These are phyloP conservation scores for Peromyscus eremicus DNA, from an alignment of 2,797 vertebrate species.

Conservation along the genomic window DNA sequence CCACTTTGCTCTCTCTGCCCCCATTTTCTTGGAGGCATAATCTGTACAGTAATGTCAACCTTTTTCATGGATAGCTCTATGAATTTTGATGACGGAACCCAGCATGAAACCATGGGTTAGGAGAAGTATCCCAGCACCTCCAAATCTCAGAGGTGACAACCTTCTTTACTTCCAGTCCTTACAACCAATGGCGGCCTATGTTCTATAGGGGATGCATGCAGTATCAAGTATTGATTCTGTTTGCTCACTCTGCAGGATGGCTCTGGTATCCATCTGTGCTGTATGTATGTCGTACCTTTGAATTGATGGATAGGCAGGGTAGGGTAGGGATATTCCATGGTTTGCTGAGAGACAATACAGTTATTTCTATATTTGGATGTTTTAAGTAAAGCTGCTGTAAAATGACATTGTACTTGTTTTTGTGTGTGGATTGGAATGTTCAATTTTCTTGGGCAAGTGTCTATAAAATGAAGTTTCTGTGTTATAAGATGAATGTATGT, in stretches of 20 bases:
- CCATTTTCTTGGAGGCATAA: background rate
- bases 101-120: fast-evolving
- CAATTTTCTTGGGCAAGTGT: background rate
- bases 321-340: too few species aligned
- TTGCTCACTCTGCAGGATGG: too few species aligned
- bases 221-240: background rate
- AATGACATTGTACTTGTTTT: fast-evolving
- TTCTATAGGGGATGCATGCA: background rate
- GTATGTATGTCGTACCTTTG: background rate
- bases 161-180: background rate
- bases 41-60: background rate
- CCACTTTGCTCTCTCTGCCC: too few species aligned
- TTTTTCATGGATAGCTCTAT: background rate
- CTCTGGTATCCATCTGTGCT: too few species aligned
- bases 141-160: background rate
- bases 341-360: background rate
- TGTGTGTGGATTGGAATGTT: background rate
- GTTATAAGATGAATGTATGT: too few species aligned
- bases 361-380: background rate
- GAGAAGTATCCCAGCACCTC: background rate
- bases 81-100: background rate
- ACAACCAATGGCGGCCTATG: background rate
- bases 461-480: background rate
- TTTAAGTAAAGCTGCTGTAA: background rate
- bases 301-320: background rate